A percentile compares a stretch with the other conserved stretches of the same genome.
Evolutionary conservation across 2,888 invertebrate species (phyloP).

Genomic region (Stegophylla sp.): DNA sequence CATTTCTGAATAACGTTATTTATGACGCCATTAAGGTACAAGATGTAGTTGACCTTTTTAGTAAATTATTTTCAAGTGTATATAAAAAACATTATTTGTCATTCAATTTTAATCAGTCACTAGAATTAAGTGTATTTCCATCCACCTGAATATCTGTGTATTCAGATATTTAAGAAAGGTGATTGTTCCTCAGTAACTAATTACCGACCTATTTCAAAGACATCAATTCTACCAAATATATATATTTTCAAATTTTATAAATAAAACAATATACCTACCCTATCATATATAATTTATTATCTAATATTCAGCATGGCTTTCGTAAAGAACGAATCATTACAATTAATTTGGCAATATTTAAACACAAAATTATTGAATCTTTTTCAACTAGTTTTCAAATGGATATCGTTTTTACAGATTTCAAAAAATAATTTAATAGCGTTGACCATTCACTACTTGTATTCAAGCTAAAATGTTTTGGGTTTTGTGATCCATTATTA

Average conservation of each 20-base stretch:
- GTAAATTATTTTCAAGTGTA: not conserved
- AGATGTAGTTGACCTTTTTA: not conserved
- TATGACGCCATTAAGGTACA: not conserved
- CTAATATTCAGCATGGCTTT: not conserved
- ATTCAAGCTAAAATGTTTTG: not conserved
- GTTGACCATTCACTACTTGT: not conserved
- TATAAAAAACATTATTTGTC: not conserved
- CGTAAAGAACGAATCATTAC: not conserved
- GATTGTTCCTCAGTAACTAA: not conserved
- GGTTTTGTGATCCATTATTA: no score
- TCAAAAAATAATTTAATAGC: not conserved
- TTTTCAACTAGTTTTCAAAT: not conserved
- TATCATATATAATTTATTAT: not conserved
- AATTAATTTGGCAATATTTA: not conserved
- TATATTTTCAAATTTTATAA: not conserved
- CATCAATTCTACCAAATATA: not conserved
- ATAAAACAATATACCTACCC: not conserved
- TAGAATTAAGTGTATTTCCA: not conserved
- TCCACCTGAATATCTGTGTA: not conserved
- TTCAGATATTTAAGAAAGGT: not conserved
- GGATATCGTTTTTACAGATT: not conserved
- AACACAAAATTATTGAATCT: not conserved
- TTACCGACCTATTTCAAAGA: not conserved
- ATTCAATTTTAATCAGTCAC: slow-evolving; percentile 4
- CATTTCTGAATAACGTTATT: not conserved